Evolutionary conservation across 2,113 vertebrate genomes (phyloP).

Genomic region (Gymnocephalus cernua): DNA sequence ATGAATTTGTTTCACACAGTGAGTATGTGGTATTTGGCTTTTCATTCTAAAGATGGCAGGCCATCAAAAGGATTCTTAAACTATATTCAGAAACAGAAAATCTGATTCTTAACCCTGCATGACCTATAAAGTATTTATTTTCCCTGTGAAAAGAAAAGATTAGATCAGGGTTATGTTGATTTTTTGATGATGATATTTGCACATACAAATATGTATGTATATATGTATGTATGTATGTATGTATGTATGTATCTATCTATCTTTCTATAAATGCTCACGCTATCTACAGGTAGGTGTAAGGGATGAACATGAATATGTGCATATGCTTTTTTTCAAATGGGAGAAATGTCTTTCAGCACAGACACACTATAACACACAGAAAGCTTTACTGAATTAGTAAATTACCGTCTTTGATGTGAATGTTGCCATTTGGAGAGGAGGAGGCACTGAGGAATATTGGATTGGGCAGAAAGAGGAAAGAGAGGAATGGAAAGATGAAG

Average conservation of each 20-base stretch:
- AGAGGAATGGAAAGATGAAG: slow-evolving; percentile 63
- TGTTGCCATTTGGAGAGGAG: slow-evolving; percentile 8
- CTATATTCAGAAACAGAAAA: slow-evolving; percentile 3
- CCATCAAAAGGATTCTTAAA: not conserved
- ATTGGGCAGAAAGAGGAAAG: slow-evolving; percentile 43
- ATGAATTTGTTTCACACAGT: not conserved
- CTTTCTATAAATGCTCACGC: not conserved
- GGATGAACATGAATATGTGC: not conserved
- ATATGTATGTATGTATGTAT: too few species aligned
- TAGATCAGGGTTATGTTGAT: not conserved
- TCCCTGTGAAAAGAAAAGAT: not conserved
- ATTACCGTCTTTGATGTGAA: slow-evolving; percentile 57
- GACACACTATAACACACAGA: not conserved
- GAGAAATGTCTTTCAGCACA: slow-evolving; percentile 29
- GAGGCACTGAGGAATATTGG: slow-evolving; percentile 28
- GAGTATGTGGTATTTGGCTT: slow-evolving; percentile 6
- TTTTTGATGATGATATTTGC: not conserved
- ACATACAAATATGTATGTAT: too few species aligned
- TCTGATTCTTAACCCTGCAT: not conserved
- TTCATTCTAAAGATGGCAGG: not conserved
- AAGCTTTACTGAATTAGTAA: slow-evolving; percentile 29
- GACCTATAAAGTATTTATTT: not conserved
- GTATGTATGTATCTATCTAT: not conserved
- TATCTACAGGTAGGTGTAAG: too few species aligned
- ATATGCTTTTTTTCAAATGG: not conserved